Conservation (phyloP, 2,888 invertebrate species). For the Crocallis elinguaria region DNA sequence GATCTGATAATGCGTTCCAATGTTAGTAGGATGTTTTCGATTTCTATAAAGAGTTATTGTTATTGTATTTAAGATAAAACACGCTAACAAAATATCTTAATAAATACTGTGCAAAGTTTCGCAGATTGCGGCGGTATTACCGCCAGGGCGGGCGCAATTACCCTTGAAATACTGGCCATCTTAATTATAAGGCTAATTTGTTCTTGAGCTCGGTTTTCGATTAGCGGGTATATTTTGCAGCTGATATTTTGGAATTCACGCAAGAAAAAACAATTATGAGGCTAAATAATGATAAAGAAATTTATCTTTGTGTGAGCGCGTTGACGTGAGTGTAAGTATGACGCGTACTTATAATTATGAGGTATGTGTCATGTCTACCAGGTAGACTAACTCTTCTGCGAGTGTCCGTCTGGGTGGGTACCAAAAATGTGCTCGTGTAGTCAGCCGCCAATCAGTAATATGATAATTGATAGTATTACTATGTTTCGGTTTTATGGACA, state of each 20-base stretch:
- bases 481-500: no score
- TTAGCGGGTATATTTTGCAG: slow-evolving; percentile 7
- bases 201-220: slow-evolving; percentile 17
- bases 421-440: no score
- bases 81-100: neutral
- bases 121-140: neutral
- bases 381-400: no score
- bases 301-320: neutral
- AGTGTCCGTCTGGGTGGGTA: no score
- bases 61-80: no score
- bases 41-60: no score
- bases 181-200: slow-evolving; percentile 38
- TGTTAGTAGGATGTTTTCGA: no score
- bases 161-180: slow-evolving; percentile 35
- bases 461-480: no score
- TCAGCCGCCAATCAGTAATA: no score
- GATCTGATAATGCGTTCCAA: no score
- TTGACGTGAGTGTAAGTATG: neutral
- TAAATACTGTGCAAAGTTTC: neutral
- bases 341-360: no score
- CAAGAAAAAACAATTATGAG: neutral
- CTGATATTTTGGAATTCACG: slow-evolving; percentile 8
- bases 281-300: neutral
- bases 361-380: no score
- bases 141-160: slow-evolving; percentile 35